These are phyloP conservation scores for Tychaedon coryphoeus DNA, from an alignment of 2,113 vertebrate genomes.

Conservation along the genomic window DNA sequence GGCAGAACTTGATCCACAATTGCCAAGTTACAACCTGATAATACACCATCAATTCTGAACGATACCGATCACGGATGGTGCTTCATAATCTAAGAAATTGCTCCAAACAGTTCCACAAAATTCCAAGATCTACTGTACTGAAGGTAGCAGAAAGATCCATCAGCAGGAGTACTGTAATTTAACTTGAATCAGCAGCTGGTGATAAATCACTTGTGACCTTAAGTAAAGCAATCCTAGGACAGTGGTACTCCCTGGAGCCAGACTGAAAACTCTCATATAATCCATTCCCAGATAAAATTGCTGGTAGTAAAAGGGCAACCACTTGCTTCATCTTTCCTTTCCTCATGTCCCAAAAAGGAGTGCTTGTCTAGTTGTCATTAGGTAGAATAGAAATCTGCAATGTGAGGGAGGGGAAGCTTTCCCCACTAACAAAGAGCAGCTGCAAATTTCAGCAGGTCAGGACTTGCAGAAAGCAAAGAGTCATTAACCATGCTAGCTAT, in stretches of 20 bases:
- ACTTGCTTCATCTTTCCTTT: neutral
- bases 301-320: neutral
- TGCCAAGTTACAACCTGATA: neutral
- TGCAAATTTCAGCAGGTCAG: slow-evolving; percentile 32
- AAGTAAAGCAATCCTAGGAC: neutral
- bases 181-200: slow-evolving; percentile 34
- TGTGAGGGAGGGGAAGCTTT: neutral
- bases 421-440: slow-evolving; percentile 1
- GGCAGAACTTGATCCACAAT: slow-evolving; percentile 24
- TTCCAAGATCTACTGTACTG: slow-evolving; percentile 3
- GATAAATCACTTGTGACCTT: slow-evolving; percentile 48
- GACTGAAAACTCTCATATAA: slow-evolving; percentile 20
- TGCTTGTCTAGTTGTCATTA: neutral
- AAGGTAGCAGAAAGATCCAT: slow-evolving; percentile 40
- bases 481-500: slow-evolving; percentile 1
- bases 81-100: slow-evolving; percentile 4
- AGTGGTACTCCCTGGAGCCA: slow-evolving; percentile 11
- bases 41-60: neutral
- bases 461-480: neutral
- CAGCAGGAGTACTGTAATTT: slow-evolving; percentile 31
- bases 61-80: neutral
- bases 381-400: neutral
- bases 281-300: slow-evolving; percentile 3
- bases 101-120: neutral
- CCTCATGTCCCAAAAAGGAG: neutral